These are phyloP conservation scores for Lophochroa leadbeateri DNA, from an alignment of 2,113 vertebrate species.

Conservation along the genomic window DNA sequence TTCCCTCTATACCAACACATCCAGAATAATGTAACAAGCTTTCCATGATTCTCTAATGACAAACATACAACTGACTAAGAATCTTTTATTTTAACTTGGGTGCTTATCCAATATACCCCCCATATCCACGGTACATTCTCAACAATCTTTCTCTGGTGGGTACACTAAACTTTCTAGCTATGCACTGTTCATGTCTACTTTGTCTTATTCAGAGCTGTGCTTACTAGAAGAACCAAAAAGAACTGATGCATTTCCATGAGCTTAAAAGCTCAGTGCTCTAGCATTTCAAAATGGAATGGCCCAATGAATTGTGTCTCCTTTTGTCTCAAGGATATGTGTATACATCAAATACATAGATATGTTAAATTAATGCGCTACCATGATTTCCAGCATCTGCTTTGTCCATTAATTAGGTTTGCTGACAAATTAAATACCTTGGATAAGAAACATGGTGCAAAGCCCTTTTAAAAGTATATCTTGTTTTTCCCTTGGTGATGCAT, in stretches of 20 bases:
- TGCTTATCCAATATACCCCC: not conserved
- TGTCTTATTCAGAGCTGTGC: not conserved
- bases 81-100: not conserved
- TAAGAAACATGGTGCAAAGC: conserved; percentile 13
- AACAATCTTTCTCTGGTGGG: not conserved
- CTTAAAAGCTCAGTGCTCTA: not conserved
- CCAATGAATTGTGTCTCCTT: not conserved
- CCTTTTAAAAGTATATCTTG: conserved; percentile 10
- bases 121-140: not conserved
- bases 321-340: not conserved
- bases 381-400: conserved; percentile 58
- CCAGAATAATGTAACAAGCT: not conserved
- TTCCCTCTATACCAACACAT: not conserved
- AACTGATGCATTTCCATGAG: not conserved
- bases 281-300: not conserved
- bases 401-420: conserved; percentile 68
- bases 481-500: conserved; percentile 56
- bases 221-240: not conserved
- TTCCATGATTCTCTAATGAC: not conserved
- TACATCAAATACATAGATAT: conserved; percentile 5
- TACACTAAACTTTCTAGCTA: not conserved
- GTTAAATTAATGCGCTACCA: conserved; percentile 70
- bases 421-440: conserved; percentile 69
- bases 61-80: not conserved
- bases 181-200: not conserved